phyloP scores from a whole-genome alignment of 2,888 invertebrate genomes.

The Lithophane socia region DNA sequence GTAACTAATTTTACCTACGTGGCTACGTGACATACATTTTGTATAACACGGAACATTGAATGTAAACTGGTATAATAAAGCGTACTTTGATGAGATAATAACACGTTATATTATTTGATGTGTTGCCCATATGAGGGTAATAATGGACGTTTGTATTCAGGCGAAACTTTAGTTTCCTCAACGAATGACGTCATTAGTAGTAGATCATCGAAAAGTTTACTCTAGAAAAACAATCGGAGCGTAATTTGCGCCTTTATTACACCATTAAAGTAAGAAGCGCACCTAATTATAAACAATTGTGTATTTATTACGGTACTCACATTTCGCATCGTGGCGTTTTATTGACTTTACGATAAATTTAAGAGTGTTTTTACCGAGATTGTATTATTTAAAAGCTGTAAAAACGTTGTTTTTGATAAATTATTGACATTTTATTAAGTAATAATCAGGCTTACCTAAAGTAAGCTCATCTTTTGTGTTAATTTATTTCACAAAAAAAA shows the following conservation, averaged over 20 bases:
- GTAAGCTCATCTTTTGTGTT: slow-evolving; percentile 7
- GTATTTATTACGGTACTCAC: slow-evolving; percentile 80
- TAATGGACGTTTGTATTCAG: slow-evolving; percentile 29
- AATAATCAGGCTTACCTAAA: neutral
- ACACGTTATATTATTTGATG: slow-evolving; percentile 17
- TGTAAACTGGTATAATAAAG: slow-evolving; percentile 22
- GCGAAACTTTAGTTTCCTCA: slow-evolving; percentile 15
- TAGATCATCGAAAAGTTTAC: slow-evolving; percentile 69
- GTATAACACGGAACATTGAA: slow-evolving; percentile 14
- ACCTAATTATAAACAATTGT: slow-evolving; percentile 83
- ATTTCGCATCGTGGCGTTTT: slow-evolving; percentile 65
- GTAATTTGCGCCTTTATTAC: slow-evolving; percentile 83
- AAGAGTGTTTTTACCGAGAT: slow-evolving; percentile 60
- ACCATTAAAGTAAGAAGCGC: slow-evolving; percentile 83
- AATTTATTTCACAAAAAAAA: neutral
- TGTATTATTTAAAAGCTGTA: slow-evolving; percentile 47
- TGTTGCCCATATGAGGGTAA: slow-evolving; percentile 36
- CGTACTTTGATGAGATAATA: slow-evolving; percentile 33
- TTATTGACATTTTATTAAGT: slow-evolving; percentile 18
- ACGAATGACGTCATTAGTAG: slow-evolving; percentile 43
- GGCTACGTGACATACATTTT: slow-evolving; percentile 45
- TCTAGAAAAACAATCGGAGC: slow-evolving; percentile 76
- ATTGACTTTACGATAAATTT: slow-evolving; percentile 62
- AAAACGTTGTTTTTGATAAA: slow-evolving; percentile 16
- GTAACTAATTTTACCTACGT: slow-evolving; percentile 53